phyloP scores from a whole-genome alignment of 1,140 invertebrate genomes.

The Drosophila parvula region DNA sequence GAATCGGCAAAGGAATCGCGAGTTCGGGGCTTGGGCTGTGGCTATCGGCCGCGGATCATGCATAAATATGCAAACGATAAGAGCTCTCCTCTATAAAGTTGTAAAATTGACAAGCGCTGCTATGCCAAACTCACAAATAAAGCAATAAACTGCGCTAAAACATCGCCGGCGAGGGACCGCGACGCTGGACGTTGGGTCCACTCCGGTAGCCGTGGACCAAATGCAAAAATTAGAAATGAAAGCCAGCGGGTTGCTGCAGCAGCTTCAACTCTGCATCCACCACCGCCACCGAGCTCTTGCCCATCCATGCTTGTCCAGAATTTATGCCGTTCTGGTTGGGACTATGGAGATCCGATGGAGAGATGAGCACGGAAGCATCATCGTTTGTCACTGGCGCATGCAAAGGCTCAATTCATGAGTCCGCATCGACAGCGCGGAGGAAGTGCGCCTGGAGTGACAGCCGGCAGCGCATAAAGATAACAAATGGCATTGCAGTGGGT shows the following conservation, averaged over 20 bases:
- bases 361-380: constrained; percentile 65
- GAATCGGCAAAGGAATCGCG: constrained; percentile 22
- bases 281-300: background rate
- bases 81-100: constrained; percentile 80
- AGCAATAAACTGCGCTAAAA: constrained; percentile 78
- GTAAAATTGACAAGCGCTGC: constrained; percentile 81
- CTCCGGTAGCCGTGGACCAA: constrained; percentile 60
- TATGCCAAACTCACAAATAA: constrained; percentile 74
- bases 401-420: constrained; percentile 57
- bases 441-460: constrained; percentile 63
- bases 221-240: constrained; percentile 78
- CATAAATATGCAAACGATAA: constrained; percentile 82
- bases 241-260: constrained; percentile 63
- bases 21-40: background rate
- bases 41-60: constrained; percentile 35
- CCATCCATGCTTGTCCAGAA: constrained; percentile 40
- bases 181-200: background rate
- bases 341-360: constrained; percentile 29
- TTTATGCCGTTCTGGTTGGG: constrained; percentile 63
- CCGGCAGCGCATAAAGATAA: constrained; percentile 59
- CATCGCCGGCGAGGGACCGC: constrained; percentile 58
- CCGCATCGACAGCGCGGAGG: constrained; percentile 40
- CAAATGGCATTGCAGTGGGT: constrained; percentile 51
- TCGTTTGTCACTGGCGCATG: constrained; percentile 63
- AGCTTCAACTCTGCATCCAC: background rate